Conservation (phyloP, 2,113 vertebrate species). For the Hemiprocne comata region DNA sequence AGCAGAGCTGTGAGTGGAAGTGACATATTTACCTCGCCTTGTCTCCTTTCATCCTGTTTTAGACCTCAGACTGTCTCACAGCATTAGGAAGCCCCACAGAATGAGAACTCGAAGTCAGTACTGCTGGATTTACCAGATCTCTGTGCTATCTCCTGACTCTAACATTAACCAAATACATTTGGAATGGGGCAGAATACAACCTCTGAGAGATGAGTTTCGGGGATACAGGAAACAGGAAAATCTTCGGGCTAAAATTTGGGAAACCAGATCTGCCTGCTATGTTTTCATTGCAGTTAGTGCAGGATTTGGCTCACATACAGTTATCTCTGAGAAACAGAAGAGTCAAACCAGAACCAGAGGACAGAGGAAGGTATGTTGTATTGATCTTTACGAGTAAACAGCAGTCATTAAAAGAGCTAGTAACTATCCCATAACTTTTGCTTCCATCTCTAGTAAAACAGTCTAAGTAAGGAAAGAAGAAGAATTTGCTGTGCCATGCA, state of each 20-base stretch:
- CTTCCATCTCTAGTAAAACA: background rate
- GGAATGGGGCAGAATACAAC: background rate
- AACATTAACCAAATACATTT: background rate
- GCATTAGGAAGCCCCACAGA: conserved; percentile 45
- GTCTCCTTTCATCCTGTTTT: conserved; percentile 54
- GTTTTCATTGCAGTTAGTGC: background rate
- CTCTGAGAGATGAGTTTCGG: background rate
- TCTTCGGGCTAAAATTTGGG: background rate
- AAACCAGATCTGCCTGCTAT: background rate
- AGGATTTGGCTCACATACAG: background rate
- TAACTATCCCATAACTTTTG: background rate
- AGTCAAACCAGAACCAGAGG: background rate
- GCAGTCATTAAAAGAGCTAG: background rate
- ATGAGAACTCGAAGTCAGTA: conserved; percentile 34
- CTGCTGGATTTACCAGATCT: background rate
- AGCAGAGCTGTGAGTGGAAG: conserved; percentile 28
- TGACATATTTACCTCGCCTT: conserved; percentile 64
- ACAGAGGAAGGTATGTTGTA: background rate
- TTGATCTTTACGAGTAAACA: background rate
- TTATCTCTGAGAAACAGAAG: background rate
- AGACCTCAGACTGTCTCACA: conserved; percentile 51
- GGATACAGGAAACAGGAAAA: background rate
- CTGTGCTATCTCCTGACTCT: conserved; percentile 2
- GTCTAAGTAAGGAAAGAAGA: background rate
- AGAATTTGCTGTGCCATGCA: conserved; percentile 1